These are phyloP conservation scores for Lepidurus packardi DNA, from an alignment of 1,140 invertebrate species.

Conservation along the genomic window DNA sequence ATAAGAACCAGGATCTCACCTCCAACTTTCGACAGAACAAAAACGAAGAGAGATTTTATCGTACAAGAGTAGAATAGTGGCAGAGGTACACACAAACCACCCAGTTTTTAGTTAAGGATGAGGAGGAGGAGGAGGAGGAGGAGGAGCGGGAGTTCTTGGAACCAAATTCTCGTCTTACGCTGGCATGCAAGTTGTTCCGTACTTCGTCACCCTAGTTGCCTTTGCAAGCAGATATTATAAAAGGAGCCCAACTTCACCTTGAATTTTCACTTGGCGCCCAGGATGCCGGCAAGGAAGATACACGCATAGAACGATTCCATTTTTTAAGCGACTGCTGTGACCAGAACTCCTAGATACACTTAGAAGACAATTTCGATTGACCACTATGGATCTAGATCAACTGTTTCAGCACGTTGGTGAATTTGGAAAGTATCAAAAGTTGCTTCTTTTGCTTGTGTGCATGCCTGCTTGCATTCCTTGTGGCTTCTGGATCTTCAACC, in stretches of 20 bases:
- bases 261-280: constrained; percentile 18
- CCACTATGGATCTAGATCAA: constrained; percentile 47
- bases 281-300: not conserved
- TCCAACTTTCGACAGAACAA: too few relatives aligned
- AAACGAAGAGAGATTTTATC: too few relatives aligned
- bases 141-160: not conserved
- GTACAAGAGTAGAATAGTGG: too few relatives aligned
- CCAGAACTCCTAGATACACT: not conserved
- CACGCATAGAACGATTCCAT: not conserved
- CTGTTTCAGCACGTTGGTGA: constrained; percentile 50
- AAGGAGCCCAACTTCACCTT: not conserved
- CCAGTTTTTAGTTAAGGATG: not conserved
- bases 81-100: too few relatives aligned
- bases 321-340: constrained; percentile 17
- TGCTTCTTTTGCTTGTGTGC: constrained; percentile 45
- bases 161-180: not conserved
- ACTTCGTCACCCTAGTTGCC: not conserved
- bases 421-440: constrained; percentile 52
- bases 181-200: not conserved
- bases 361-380: not conserved
- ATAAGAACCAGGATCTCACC: too few relatives aligned
- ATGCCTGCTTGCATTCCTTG: constrained; percentile 45
- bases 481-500: constrained; percentile 46
- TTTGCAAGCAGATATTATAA: not conserved
- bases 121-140: not conserved